Base-by-base conservation (phyloP, 2,888 invertebrate species). In the Protodeltote pygarga region DNA sequence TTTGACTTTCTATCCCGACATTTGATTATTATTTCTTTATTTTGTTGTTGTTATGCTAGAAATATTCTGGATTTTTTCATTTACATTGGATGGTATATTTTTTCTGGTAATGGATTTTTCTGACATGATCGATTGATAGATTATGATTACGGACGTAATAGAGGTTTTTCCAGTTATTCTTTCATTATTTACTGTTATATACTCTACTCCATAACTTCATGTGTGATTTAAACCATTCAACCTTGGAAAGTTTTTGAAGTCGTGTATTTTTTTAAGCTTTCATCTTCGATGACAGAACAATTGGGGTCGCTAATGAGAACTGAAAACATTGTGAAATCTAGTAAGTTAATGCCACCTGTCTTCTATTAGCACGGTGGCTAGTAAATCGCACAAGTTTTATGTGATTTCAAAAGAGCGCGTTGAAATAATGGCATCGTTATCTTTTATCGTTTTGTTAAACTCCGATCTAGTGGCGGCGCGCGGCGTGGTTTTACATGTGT, bases 301-400 rank as follows among this genome's bases (percentile, higher is more conserved):
- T 13, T 3, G 13, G n/a, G 1, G n/a, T 13, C 13, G 3, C 13
- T 25, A 13, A 13, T 32, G 20, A 8, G 4, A 19, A 13, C 20
- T 10, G 13, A 15, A 45, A 52, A 5, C 0, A 16, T 53, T 32
- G n/a, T 27, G n/a, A 27, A 42, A 32, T 27, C n/a, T n/a, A 19
- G 15, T 17, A 15, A 27, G 37, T 9, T 23, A 39, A 29, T 24
- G 29, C 39, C 54, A 50, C 44, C 38, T 54, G 49, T 41, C 45
- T 25, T 17, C 47, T 34, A 41, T 19, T 32, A 44, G 21, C 27
- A 11, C 54, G 40, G 54, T 49, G 39, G 63, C 49, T 59, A 45
- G 49, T 73, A 68, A 70, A 74, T 65, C 40, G 55, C 40, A 55
- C 44, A 60, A 45, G 42, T 64, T 73, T 78, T 63, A 74, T 60